A percentile compares a stretch with the other conserved stretches of the same genome.
These are phyloP conservation scores for Psilopogon haemacephalus DNA, from an alignment of 2,113 vertebrate genomes.

Conservation along the genomic window DNA sequence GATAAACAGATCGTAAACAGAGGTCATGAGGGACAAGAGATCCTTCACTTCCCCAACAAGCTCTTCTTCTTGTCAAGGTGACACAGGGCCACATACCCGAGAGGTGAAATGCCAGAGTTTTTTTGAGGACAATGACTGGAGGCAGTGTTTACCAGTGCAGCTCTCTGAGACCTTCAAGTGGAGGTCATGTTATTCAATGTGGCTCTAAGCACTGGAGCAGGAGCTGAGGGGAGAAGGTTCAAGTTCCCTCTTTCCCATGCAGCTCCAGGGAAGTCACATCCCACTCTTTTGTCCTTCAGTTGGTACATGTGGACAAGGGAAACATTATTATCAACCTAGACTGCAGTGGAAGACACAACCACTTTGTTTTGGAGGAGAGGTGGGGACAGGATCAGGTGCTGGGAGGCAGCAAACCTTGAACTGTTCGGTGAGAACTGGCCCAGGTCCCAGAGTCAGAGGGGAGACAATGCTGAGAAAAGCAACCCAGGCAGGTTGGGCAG, in stretches of 20 bases:
- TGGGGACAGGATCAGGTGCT: not conserved
- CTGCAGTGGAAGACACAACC: fast-evolving
- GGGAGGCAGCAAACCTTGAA: not conserved
- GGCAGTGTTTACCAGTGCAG: not conserved
- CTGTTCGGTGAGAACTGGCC: fast-evolving
- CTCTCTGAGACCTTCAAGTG: not conserved
- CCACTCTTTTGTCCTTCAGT: not conserved
- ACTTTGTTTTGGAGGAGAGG: not conserved
- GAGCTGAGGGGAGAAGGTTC: not conserved
- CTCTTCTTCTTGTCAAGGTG: not conserved
- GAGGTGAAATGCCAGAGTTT: constrained; percentile 18
- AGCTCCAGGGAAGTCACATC: not conserved
- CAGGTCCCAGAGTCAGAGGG: fast-evolving
- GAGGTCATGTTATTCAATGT: fast-evolving
- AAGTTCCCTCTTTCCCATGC: not conserved
- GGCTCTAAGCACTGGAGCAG: not conserved
- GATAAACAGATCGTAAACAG: not conserved
- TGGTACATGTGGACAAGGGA: fast-evolving
- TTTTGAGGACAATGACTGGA: not conserved
- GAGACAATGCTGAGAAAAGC: not conserved
- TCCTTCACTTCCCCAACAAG: not conserved
- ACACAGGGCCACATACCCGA: not conserved
- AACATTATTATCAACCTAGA: fast-evolving
- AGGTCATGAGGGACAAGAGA: not conserved
- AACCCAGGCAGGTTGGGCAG: not conserved